Base-by-base conservation (phyloP, 2,797 vertebrate genomes). In the Pterois miles region DNA sequence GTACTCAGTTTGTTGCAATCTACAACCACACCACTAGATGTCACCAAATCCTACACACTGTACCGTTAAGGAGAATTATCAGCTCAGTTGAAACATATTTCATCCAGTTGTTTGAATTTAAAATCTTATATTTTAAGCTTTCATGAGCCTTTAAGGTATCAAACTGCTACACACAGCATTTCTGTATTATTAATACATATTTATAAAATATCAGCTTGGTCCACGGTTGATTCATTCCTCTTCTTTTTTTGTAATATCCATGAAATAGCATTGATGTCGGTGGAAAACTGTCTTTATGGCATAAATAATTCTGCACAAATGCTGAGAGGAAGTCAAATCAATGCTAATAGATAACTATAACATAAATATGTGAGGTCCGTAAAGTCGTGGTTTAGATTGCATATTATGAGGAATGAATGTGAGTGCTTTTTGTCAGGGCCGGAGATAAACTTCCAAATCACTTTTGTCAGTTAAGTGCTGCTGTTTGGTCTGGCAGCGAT, bases 401-500 rank as follows among this genome's bases (percentile, higher is more conserved):
- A 65, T 13, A 14, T 52, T 12, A 46, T 18, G 31, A 82, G 20
- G 8, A 60, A 57, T 29, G 0, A 74, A 71, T 63, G 14, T 3
- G 9, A 65, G 20, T 3, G 25, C 1, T 34, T 40, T 50, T 16
- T 38, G 10, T 66, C 34, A 66, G 29, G 20, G 58, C 52, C 16
- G 22, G 22, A 64, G 10, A 64, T 67, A 68, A 74, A 68, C 43
- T 66, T 80, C 29, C 36, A 66, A 65, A 71, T 70, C 12, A 18
- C 64, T 71, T 73, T 20, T 20, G 63, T 74, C 27, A 65, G 27
- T 58, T 27, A 48, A 62, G 57, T 53, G 54, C 53, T 64, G 63
- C 53, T 68, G 73, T 72, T 83, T 74, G 60, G 7, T 74, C 65
- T 67, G 62, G 53, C 68, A 76, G 56, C 13, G 5, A 72, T 10